A percentile compares a stretch with the other conserved stretches of the same genome.
phyloP scores from a whole-genome alignment of 2,113 vertebrate genomes.

The pig (Sus scrofa) region DNA sequence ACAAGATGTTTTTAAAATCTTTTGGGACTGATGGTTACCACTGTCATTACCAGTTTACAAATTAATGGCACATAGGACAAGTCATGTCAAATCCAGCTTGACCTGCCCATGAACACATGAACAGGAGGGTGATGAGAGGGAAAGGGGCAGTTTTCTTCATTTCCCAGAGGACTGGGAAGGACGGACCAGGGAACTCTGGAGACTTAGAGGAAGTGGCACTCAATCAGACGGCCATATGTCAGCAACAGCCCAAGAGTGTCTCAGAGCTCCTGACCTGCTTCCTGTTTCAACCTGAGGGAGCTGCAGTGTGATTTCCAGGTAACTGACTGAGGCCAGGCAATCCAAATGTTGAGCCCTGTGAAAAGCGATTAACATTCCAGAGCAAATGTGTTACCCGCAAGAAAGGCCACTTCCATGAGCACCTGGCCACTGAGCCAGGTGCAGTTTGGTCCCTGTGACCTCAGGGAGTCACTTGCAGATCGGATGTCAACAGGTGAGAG shows the following conservation, averaged over 20 bases:
- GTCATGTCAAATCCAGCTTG: neutral
- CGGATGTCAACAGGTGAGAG: conserved; percentile 66
- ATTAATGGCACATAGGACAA: neutral
- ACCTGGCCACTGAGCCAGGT: conserved; percentile 75
- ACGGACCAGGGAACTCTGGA: neutral
- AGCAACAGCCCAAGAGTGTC: neutral
- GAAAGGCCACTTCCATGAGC: conserved; percentile 59
- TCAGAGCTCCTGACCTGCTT: conserved; percentile 25
- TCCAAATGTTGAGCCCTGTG: conserved; percentile 37
- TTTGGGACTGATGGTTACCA: neutral
- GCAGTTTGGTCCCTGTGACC: conserved; percentile 57
- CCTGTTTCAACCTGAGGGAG: neutral
- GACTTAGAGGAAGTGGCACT: neutral
- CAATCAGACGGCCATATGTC: neutral
- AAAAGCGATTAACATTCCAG: conserved; percentile 76
- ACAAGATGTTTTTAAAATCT: neutral
- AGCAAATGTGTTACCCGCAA: conserved; percentile 71
- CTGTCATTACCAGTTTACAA: neutral
- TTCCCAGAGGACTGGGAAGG: neutral
- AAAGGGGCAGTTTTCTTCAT: neutral
- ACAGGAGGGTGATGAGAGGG: neutral
- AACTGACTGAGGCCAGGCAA: neutral
- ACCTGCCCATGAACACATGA: neutral
- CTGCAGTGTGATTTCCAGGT: conserved; percentile 45
- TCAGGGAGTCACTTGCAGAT: conserved; percentile 65